Evolutionary conservation across 2,888 invertebrate species (phyloP).

Genomic region (Pristionchus maxplancki): DNA sequence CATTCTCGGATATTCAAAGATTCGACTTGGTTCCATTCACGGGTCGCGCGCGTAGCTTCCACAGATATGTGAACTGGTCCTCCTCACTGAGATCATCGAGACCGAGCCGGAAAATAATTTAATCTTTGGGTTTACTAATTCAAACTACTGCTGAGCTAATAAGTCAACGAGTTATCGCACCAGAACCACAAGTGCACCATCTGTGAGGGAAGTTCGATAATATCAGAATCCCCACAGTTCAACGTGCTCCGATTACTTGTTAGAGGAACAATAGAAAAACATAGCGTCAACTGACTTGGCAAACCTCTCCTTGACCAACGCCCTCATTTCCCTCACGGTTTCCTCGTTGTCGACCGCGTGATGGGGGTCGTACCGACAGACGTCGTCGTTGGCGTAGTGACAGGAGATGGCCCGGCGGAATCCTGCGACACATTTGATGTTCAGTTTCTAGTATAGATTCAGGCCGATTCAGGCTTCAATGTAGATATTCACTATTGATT

Average conservation of each 20-base stretch:
- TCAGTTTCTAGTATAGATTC: too few species aligned
- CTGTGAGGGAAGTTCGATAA: not conserved
- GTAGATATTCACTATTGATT: too few species aligned
- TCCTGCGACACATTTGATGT: constrained; percentile 76
- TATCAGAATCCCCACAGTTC: too few species aligned
- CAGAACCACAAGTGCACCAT: not conserved
- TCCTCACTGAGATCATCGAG: not conserved
- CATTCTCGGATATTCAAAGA: not conserved
- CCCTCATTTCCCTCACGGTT: not conserved
- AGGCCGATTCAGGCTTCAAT: too few species aligned
- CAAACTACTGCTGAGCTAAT: too few species aligned
- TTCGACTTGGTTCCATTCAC: not conserved
- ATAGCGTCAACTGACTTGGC: not conserved
- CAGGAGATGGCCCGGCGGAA: constrained; percentile 88
- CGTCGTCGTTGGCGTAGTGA: constrained; percentile 84
- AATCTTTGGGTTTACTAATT: too few species aligned
- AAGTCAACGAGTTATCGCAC: too few species aligned
- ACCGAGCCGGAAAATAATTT: not conserved
- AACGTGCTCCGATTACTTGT: too few species aligned
- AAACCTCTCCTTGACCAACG: not conserved
- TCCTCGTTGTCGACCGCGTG: not conserved
- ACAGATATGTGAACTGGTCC: not conserved
- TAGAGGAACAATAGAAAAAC: not conserved
- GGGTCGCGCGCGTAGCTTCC: not conserved
- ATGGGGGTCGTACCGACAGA: not conserved